These are phyloP conservation scores for Papilio gigon DNA, from an alignment of 2,888 invertebrate genomes.

Conservation along the genomic window DNA sequence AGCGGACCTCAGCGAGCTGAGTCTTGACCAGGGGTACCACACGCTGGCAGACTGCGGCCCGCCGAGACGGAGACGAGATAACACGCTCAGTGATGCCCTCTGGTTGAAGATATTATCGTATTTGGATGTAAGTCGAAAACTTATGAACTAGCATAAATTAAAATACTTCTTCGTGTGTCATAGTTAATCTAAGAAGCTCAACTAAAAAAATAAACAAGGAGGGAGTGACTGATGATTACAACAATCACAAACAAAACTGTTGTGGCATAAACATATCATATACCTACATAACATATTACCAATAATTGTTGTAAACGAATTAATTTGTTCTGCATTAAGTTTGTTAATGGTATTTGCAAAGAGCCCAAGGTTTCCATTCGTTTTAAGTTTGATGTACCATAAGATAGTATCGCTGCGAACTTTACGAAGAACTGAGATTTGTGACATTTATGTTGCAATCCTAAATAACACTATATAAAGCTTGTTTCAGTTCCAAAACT, in stretches of 20 bases:
- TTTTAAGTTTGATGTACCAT: slow-evolving; percentile 1
- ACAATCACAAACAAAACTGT: too few species aligned
- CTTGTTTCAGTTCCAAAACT: not conserved
- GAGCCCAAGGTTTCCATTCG: slow-evolving; percentile 1
- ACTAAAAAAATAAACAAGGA: too few species aligned
- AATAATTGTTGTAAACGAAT: not conserved
- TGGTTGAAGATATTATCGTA: slow-evolving; percentile 74
- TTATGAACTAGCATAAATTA: too few species aligned
- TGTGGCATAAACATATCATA: too few species aligned
- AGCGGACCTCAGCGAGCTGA: slow-evolving; percentile 82
- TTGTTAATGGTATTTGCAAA: slow-evolving; percentile 7
- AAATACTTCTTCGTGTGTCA: not conserved
- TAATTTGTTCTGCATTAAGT: not conserved
- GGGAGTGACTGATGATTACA: not conserved
- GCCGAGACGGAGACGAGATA: slow-evolving; percentile 68
- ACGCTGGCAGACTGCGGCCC: slow-evolving; percentile 87
- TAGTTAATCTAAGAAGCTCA: not conserved
- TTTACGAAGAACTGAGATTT: not conserved
- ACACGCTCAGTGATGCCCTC: slow-evolving; percentile 70
- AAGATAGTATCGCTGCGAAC: slow-evolving; percentile 9
- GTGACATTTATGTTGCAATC: not conserved
- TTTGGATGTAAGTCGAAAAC: slow-evolving; percentile 61
- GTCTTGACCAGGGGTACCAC: slow-evolving; percentile 91
- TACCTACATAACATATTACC: too few species aligned
- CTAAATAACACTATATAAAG: not conserved